Evolutionary conservation across 2,113 vertebrate genomes (phyloP), one percentile per base, ranked within the genome.

Genomic region (Tympanuchus pallidicinctus): DNA sequence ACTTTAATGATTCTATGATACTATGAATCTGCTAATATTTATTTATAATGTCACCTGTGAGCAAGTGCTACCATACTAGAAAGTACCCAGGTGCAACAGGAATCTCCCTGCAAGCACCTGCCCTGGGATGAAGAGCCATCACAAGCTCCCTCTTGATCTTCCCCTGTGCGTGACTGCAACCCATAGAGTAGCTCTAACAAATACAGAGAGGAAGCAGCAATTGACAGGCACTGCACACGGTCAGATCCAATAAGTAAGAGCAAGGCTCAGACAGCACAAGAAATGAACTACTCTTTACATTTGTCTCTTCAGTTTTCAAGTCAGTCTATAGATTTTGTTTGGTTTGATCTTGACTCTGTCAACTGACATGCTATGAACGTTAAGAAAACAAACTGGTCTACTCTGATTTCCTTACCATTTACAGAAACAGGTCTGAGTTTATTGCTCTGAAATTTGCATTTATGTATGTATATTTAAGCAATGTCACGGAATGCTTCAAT

Each of bases 221-320:
- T 21, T 47, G 22, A 25, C 20, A 50, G n/a, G 24, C 36, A 27
- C 63, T 82, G 54, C 32, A 42, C n/a, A 22, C 10, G 66, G n/a
- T 18, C 15, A 32, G 34, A 79, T 19, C 9, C 52, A 40, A 22
- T 34, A 56, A 50, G 40, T 27, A 13, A 54, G 32, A 43, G 18
- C 17, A 50, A 88, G 43, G 73, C 74, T 13, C 15, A 64, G n/a
- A 5, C 4, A n/a, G 52, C 56, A 38, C 8, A 17, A 13, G 9
- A 82, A 13, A 34, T 24, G 38, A 65, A 65, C 4, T 18, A 36
- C 24, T 5, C 8, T 52, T 86, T 88, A 56, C 0, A 0, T 60
- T 88, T 60, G 40, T 8, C 30, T 34, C 0, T 2, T 67, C 45
- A 22, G 10, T 38, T 89, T 87, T 70, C 48, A 57, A 36, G 66